Conservation (phyloP, 1,140 invertebrate species). For the Drosophila quadrilineata region DNA sequence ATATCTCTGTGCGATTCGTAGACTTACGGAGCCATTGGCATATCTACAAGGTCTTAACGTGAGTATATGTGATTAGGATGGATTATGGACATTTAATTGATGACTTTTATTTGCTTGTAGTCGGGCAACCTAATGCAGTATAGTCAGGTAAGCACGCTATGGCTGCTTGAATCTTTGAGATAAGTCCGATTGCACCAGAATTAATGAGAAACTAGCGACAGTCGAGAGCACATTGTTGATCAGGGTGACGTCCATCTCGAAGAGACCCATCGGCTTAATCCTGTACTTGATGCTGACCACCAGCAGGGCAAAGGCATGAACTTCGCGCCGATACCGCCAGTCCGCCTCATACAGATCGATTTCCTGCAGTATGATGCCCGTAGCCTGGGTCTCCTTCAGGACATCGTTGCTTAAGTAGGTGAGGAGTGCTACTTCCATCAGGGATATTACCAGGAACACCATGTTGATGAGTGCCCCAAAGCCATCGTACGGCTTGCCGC, state of each 20-base stretch:
- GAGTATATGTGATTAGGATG: slow-evolving; percentile 27
- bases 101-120: slow-evolving; percentile 34
- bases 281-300: slow-evolving; percentile 48
- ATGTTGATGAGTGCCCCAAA: slow-evolving; percentile 61
- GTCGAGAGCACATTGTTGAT: slow-evolving; percentile 48
- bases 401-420: slow-evolving; percentile 47
- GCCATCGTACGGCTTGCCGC: slow-evolving; percentile 51
- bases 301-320: slow-evolving; percentile 53
- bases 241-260: slow-evolving; percentile 56
- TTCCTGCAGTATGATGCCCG: slow-evolving; percentile 50
- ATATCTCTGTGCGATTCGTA: too few species aligned
- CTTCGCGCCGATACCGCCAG: slow-evolving; percentile 49
- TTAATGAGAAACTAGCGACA: slow-evolving; percentile 50
- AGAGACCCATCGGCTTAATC: slow-evolving; percentile 61
- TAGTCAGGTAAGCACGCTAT: slow-evolving; percentile 62
- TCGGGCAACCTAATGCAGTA: slow-evolving; percentile 76
- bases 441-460: slow-evolving; percentile 61
- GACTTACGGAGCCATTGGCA: slow-evolving; percentile 56
- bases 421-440: slow-evolving; percentile 55
- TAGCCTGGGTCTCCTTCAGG: slow-evolving; percentile 29
- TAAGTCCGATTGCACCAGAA: slow-evolving; percentile 57
- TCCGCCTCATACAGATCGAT: slow-evolving; percentile 48
- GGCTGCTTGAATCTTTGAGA: slow-evolving; percentile 42
- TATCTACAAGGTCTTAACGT: slow-evolving; percentile 71
- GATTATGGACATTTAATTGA: neutral